Percentiles rank a stretch among this genome's conserved stretches.
Conservation (phyloP, 2,797 vertebrate genomes). For the Pogoniulus pusillus region DNA sequence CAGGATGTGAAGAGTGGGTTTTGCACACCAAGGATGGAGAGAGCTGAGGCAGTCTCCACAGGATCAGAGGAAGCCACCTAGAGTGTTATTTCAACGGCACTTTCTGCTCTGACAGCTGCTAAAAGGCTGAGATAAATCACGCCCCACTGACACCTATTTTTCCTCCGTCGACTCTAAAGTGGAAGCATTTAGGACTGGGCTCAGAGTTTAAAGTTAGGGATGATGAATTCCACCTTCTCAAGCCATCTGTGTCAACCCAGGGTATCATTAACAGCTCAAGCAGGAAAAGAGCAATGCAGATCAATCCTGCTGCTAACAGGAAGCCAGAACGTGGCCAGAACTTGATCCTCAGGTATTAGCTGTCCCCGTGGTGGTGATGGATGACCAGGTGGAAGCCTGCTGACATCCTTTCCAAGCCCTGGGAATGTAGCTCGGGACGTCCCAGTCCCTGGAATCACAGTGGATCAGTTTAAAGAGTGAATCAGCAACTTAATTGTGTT, state of each 20-base stretch:
- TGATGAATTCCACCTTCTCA: background rate
- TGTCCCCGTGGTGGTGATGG: background rate
- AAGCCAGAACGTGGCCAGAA: fast-evolving
- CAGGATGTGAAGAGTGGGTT: background rate
- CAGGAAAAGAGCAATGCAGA: background rate
- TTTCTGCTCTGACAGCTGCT: background rate
- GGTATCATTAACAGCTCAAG: background rate
- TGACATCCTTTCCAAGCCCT: background rate
- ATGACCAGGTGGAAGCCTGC: background rate
- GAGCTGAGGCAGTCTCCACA: background rate
- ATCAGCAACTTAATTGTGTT: conserved; percentile 37
- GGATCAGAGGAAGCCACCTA: background rate
- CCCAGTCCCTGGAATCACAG: conserved; percentile 22
- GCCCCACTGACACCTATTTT: background rate
- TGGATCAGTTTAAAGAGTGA: background rate
- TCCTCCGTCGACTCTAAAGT: background rate
- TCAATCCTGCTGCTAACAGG: background rate
- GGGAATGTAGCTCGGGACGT: background rate
- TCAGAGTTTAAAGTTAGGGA: background rate
- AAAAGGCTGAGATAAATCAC: background rate
- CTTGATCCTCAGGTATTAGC: background rate
- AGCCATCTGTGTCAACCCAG: background rate
- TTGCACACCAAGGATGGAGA: background rate
- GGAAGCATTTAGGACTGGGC: background rate
- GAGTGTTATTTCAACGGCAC: background rate